A percentile compares a stretch with the other conserved stretches of the same genome.
Evolutionary conservation across 2,888 invertebrate species (phyloP).

Genomic region (Amphipoea lucens): DNA sequence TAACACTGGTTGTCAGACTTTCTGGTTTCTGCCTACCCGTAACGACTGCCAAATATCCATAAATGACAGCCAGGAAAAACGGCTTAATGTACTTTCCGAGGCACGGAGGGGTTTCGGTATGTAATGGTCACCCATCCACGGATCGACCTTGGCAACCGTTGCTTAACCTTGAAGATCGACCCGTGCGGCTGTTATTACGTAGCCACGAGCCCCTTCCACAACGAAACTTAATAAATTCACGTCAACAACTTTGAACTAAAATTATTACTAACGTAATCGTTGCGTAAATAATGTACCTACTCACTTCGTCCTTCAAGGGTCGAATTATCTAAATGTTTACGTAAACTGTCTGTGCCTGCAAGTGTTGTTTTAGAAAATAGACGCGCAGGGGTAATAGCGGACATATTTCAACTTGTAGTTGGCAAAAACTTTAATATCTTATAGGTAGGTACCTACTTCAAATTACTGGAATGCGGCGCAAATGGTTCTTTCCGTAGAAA

Average conservation of each 20-base stretch:
- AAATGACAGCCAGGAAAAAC: too few relatives aligned
- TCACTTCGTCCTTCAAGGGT: slow-evolving; percentile 26
- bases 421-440: background rate
- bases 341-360: background rate
- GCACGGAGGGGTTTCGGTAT: too few relatives aligned
- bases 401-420: background rate
- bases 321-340: slow-evolving; percentile 14
- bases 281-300: slow-evolving; percentile 21
- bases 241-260: background rate
- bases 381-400: background rate
- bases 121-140: too few relatives aligned
- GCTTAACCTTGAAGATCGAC: background rate
- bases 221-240: too few relatives aligned
- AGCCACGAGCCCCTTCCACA: background rate
- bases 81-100: too few relatives aligned
- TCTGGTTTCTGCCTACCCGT: too few relatives aligned
- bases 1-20: too few relatives aligned
- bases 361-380: background rate
- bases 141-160: background rate
- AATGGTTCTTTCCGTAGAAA: too few relatives aligned
- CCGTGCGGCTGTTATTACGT: background rate
- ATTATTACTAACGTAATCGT: background rate
- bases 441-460: background rate
- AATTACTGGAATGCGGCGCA: too few relatives aligned
- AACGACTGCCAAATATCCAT: too few relatives aligned